Percentiles rank a stretch among this genome's conserved stretches.
These are phyloP conservation scores for Anthophora plumipes DNA, from an alignment of 2,888 invertebrate species.

Conservation along the genomic window DNA sequence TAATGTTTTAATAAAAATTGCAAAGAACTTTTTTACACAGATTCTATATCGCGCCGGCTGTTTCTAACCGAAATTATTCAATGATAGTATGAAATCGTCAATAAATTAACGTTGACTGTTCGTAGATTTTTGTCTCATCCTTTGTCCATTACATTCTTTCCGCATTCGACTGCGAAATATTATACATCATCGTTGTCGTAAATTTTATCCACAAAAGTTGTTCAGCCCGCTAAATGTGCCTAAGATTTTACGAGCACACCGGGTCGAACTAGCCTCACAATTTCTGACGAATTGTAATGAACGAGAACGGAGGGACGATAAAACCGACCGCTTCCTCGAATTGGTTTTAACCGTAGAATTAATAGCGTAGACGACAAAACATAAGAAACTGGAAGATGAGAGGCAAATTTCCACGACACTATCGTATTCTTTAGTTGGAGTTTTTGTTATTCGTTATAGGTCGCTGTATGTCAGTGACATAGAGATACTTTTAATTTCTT, in stretches of 20 bases:
- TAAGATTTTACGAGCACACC: constrained; percentile 38
- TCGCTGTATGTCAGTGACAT: too few relatives aligned
- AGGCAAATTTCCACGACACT: not conserved
- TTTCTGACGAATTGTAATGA: constrained; percentile 23
- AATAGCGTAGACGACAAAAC: constrained; percentile 5
- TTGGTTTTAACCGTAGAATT: constrained; percentile 9
- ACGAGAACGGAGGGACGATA: constrained; percentile 13
- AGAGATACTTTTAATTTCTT: not conserved
- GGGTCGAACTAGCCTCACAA: constrained; percentile 26
- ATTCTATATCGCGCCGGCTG: too few relatives aligned
- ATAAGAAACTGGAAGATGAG: constrained; percentile 14
- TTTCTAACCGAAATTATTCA: constrained; percentile 69
- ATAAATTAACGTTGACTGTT: constrained; percentile 50
- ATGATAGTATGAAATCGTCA: constrained; percentile 43
- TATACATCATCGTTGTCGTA: constrained; percentile 51
- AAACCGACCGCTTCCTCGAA: constrained; percentile 17
- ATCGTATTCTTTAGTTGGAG: not conserved
- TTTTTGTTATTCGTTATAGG: not conserved
- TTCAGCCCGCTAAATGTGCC: constrained; percentile 42
- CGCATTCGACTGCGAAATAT: constrained; percentile 39
- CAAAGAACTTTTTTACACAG: too few relatives aligned
- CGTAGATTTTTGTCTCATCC: constrained; percentile 25
- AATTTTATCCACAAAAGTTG: constrained; percentile 47
- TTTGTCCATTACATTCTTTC: constrained; percentile 10
- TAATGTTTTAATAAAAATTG: too few relatives aligned